A percentile compares a stretch with the other conserved stretches of the same genome.
Evolutionary conservation across 2,888 invertebrate species (phyloP).

Genomic region (Drosophila kambysellisi): DNA sequence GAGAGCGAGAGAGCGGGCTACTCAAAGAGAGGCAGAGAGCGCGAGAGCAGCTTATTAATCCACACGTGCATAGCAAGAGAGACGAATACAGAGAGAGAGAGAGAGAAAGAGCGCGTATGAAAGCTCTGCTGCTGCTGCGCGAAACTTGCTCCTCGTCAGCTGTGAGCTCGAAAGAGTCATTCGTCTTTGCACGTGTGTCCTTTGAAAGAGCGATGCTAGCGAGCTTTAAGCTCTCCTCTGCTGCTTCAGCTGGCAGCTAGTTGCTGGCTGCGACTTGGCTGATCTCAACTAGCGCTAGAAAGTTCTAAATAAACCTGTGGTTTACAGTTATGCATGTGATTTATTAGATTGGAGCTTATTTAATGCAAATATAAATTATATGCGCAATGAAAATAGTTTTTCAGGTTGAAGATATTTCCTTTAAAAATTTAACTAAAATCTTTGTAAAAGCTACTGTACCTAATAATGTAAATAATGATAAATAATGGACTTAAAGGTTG

Average conservation of each 20-base stretch:
- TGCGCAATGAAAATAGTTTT: neutral
- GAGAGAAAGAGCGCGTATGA: neutral
- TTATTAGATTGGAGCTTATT: neutral
- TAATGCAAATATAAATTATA: neutral
- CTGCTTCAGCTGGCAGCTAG: neutral
- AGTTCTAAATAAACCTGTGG: neutral
- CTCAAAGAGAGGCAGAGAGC: conserved; percentile 9
- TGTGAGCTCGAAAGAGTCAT: conserved; percentile 41
- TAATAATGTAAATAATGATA: neutral
- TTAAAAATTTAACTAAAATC: neutral
- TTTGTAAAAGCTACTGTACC: neutral
- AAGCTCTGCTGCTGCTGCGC: conserved; percentile 67
- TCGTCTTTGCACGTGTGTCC: conserved; percentile 63
- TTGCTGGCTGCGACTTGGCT: conserved; percentile 11
- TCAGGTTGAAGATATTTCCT: neutral
- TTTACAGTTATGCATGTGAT: neutral
- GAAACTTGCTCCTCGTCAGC: conserved; percentile 31
- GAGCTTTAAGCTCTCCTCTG: conserved; percentile 54
- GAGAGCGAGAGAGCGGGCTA: neutral
- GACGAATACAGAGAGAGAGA: neutral
- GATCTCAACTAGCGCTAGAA: conserved; percentile 28
- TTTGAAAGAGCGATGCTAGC: conserved; percentile 22
- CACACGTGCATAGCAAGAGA: conserved; percentile 42
- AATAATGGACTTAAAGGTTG: neutral
- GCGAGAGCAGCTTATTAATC: conserved; percentile 9